A percentile compares a stretch with the other conserved stretches of the same genome.
Conservation (phyloP, 2,888 invertebrate genomes). For the Drosophila cognata region DNA sequence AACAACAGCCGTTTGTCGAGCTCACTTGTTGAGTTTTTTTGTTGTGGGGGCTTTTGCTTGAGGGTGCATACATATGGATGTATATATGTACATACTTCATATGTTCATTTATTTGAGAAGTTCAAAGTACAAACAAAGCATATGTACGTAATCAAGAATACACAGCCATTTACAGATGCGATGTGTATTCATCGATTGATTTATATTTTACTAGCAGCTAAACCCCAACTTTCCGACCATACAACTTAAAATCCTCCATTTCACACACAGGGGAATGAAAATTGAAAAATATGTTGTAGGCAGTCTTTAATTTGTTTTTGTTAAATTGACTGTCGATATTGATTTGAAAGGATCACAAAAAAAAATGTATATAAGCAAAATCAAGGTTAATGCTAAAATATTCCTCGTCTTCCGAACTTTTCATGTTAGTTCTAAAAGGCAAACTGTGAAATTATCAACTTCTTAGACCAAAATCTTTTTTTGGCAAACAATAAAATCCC, state of each 20-base stretch:
- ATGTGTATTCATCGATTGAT: slow-evolving; percentile 40
- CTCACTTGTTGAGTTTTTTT: slow-evolving; percentile 22
- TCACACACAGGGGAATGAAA: background rate
- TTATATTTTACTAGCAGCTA: slow-evolving; percentile 13
- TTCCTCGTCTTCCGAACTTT: background rate
- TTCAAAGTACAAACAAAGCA: background rate
- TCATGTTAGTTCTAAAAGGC: background rate
- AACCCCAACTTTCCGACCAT: background rate
- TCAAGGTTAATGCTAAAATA: background rate
- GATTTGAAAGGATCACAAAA: background rate
- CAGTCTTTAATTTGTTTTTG: background rate
- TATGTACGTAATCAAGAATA: background rate
- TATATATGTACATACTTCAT: background rate
- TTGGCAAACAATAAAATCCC: background rate
- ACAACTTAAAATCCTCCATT: background rate
- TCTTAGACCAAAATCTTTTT: background rate
- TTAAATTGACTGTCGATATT: background rate
- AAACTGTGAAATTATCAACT: background rate
- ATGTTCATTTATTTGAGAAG: background rate
- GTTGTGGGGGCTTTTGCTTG: background rate
- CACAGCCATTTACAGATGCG: slow-evolving; percentile 15
- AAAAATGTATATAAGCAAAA: background rate
- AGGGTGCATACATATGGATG: background rate
- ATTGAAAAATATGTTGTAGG: background rate
- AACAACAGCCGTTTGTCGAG: slow-evolving; percentile 33